A percentile compares a stretch with the other conserved stretches of the same genome.
phyloP scores from a whole-genome alignment of 2,797 vertebrate genomes.

The Taeniopygia guttata region DNA sequence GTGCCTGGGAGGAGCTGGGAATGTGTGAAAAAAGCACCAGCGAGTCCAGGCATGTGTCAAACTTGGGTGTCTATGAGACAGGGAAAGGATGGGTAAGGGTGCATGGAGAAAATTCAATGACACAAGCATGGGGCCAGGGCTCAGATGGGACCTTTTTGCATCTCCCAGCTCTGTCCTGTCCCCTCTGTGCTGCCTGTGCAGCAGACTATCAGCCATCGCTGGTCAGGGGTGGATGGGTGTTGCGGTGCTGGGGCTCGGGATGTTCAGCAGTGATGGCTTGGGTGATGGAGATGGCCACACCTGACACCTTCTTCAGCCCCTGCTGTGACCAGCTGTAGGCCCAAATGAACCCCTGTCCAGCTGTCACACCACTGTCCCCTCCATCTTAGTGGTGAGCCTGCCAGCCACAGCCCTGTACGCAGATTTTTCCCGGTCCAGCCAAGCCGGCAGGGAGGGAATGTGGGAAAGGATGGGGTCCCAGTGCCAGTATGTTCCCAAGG shows the following conservation, averaged over 20 bases:
- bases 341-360: neutral
- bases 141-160: neutral
- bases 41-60: conserved; percentile 12
- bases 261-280: neutral
- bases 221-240: neutral
- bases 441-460: neutral
- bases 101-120: neutral
- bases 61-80: conserved; percentile 19
- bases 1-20: conserved; percentile 63
- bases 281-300: neutral
- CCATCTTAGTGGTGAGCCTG: neutral
- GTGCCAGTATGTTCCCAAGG: neutral
- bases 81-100: neutral
- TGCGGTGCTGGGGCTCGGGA: fast-evolving
- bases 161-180: neutral
- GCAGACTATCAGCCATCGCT: neutral
- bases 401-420: neutral
- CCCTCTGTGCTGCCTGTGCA: neutral
- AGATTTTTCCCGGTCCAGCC: neutral
- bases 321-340: neutral
- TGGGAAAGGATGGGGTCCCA: neutral
- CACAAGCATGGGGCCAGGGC: neutral
- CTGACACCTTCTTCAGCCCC: neutral
- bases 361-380: neutral
- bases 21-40: conserved; percentile 46